Evolutionary conservation across 1,140 invertebrate genomes (phyloP).

Genomic region (Ridgeia piscesae): DNA sequence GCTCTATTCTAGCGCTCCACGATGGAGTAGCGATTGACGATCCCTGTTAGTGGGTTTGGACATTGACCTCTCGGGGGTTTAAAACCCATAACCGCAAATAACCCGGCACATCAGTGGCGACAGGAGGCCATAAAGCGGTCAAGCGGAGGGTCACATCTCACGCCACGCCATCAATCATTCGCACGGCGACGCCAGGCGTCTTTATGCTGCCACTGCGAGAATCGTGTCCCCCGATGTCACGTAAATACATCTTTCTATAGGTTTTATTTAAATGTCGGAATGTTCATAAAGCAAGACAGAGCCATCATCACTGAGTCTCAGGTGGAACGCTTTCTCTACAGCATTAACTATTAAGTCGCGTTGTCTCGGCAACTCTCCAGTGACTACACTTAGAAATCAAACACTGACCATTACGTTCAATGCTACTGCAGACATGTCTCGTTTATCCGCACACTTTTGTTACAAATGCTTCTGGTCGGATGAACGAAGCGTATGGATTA

Average conservation of each 20-base stretch:
- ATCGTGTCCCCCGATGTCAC: background rate
- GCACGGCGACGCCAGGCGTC: background rate
- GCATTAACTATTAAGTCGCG: too few relatives aligned
- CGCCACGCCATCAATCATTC: background rate
- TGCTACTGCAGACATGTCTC: too few relatives aligned
- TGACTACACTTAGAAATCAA: too few relatives aligned
- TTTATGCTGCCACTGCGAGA: background rate
- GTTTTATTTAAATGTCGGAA: background rate
- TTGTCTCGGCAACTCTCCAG: too few relatives aligned
- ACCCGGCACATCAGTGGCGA: background rate
- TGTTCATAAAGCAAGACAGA: background rate
- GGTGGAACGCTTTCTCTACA: too few relatives aligned
- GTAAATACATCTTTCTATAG: background rate
- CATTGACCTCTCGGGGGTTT: background rate
- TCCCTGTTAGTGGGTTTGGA: background rate
- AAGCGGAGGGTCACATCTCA: background rate
- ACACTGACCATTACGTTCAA: too few relatives aligned
- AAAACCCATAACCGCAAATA: background rate
- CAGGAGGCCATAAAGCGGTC: background rate
- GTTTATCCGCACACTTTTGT: too few relatives aligned
- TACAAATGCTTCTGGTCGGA: too few relatives aligned
- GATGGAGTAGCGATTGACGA: background rate
- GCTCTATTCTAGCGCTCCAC: too few relatives aligned
- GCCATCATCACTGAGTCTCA: too few relatives aligned
- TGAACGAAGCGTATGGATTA: too few relatives aligned